Base-by-base conservation (phyloP, 2,888 invertebrate genomes). In the Eumerus sabulonum region DNA sequence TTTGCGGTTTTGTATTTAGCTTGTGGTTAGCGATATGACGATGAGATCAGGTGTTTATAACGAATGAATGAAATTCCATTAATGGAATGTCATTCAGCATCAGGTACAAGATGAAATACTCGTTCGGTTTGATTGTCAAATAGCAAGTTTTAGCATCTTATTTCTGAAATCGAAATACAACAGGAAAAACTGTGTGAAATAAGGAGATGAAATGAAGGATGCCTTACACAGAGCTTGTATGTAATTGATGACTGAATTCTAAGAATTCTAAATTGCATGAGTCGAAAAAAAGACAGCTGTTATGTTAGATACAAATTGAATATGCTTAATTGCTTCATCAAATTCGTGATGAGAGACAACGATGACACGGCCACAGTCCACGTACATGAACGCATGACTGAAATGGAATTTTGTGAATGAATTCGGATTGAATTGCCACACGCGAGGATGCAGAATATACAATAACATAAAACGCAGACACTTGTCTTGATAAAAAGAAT, bases 301-400 rank as follows among this genome's bases (percentile, higher is more conserved):
- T n/a, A n/a, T n/a, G n/a, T n/a, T 16, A 18, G 36, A 14, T 35
- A 50, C 60, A 67, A 73, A 77, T 67, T 72, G 16, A 72, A 72
- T 72, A 27, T 62, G 72, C 74, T 79, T 74, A 79, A 79, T 79
- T 74, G 79, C 54, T 74, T 64, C 74, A 64, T 64, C 48, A 70
- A 64, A 36, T 45, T 36, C 38, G 45, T 71, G 70, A 76, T 62
- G 76, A 70, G 40, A 48, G 54, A 57, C 35, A n/a, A 59, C 47
- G 38, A 70, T 19, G 36, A 47, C 12, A 36, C 11, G 9, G 27
- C 27, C 27, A 27, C 27, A 27, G 27, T 7, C 38, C 40, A 53
- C 38, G 38, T 40, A 40, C 40, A 60, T 54, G 44, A 35, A 42
- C 56, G 47, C 54, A 71, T 66, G 53, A 67, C 72, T 63, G 53